Percentiles rank a stretch among this genome's conserved stretches.
Conservation (phyloP, 2,797 vertebrate species). For the Halcyon chelicuti region DNA sequence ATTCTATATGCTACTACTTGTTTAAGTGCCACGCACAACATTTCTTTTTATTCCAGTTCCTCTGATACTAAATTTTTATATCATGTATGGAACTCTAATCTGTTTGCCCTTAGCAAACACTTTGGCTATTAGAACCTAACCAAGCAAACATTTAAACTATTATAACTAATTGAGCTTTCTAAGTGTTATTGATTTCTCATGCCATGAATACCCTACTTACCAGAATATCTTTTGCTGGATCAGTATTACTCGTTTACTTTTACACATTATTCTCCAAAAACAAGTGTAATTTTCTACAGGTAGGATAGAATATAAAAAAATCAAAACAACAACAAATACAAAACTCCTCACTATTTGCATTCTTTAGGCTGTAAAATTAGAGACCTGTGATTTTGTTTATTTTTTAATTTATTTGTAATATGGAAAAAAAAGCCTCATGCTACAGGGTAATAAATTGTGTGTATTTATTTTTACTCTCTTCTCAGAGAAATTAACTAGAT, state of each 20-base stretch:
- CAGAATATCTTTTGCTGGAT: not conserved
- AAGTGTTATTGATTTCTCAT: not conserved
- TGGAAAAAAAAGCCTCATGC: not conserved
- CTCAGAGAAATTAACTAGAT: not conserved
- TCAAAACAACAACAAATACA: too few relatives aligned
- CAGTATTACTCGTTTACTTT: not conserved
- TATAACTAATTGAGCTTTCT: not conserved
- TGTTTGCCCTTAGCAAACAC: slow-evolving; percentile 12
- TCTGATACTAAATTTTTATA: not conserved
- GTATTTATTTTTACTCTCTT: not conserved
- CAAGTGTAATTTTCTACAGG: not conserved
- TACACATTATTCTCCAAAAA: not conserved
- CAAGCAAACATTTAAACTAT: not conserved
- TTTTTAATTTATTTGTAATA: not conserved
- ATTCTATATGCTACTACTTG: not conserved
- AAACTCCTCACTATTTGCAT: not conserved
- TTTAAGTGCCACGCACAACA: not conserved
- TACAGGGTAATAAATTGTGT: not conserved
- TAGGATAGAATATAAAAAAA: not conserved
- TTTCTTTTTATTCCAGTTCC: not conserved
- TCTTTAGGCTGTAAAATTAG: not conserved
- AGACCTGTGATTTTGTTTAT: not conserved
- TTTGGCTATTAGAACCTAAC: not conserved
- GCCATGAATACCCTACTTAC: not conserved
- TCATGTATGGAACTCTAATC: not conserved